Conservation (phyloP, 2,888 invertebrate species). For the Drosophila mulleri region DNA sequence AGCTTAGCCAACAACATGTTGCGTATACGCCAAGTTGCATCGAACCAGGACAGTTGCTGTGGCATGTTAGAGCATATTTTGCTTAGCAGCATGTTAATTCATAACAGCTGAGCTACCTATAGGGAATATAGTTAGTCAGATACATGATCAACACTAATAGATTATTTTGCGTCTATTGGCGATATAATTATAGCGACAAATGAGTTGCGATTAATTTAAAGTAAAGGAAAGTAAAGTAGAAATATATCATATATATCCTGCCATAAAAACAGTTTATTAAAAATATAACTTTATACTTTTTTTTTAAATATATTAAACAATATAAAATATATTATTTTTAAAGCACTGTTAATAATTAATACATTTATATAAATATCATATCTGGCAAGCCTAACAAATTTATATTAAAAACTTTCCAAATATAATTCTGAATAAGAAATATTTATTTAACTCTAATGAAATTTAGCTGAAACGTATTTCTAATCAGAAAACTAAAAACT, state of each 20-base stretch:
- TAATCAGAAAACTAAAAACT: background rate
- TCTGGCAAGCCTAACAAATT: too few species aligned
- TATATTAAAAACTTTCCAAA: background rate
- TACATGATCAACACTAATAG: too few species aligned
- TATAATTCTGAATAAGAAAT: background rate
- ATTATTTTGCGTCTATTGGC: too few species aligned
- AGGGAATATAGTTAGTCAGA: background rate
- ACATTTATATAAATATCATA: too few species aligned
- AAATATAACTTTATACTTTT: too few species aligned
- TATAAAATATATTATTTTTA: background rate
- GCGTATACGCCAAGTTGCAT: conserved; percentile 46
- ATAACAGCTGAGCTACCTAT: background rate
- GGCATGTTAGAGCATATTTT: conserved; percentile 12
- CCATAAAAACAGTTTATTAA: too few species aligned
- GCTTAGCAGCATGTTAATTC: background rate
- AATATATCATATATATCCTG: background rate
- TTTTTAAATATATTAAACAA: background rate
- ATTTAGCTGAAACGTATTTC: background rate
- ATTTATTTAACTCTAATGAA: background rate
- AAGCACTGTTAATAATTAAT: too few species aligned
- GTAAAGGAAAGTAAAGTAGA: background rate
- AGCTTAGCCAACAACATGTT: conserved; percentile 41
- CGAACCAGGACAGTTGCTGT: conserved; percentile 29
- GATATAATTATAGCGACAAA: too few species aligned
- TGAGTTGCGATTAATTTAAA: too few species aligned